These are phyloP conservation scores for Myotis vivesi DNA, from an alignment of 2,797 vertebrate genomes.

Conservation along the genomic window DNA sequence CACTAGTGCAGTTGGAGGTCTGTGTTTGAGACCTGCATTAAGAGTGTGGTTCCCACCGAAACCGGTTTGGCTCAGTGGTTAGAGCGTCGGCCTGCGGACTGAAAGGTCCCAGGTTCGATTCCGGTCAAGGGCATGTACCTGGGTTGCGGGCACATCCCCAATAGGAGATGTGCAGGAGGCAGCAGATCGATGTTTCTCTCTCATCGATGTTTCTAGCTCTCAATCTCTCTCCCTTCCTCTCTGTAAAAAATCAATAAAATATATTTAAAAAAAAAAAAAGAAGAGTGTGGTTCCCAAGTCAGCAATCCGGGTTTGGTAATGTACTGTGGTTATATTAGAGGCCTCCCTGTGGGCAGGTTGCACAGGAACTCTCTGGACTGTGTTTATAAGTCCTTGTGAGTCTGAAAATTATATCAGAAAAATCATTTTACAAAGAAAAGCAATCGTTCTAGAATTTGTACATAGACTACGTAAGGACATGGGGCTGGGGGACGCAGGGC, in stretches of 20 bases:
- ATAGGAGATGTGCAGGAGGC: too few relatives aligned
- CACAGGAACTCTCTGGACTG: not conserved
- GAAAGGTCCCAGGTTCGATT: too few relatives aligned
- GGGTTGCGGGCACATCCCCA: too few relatives aligned
- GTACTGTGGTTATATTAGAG: rapidly evolving
- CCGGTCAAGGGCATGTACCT: too few relatives aligned
- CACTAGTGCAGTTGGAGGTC: not conserved
- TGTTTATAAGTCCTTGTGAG: not conserved
- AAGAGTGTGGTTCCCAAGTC: rapidly evolving
- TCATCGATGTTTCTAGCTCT: too few relatives aligned
- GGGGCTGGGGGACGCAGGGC: not conserved
- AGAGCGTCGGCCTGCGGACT: too few relatives aligned
- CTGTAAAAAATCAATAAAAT: too few relatives aligned
- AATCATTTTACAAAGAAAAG: not conserved
- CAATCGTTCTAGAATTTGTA: not conserved
- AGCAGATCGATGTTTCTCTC: too few relatives aligned
- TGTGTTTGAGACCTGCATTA: not conserved
- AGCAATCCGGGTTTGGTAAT: not conserved
- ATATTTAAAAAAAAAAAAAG: too few relatives aligned
- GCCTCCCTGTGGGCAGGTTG: too few relatives aligned
- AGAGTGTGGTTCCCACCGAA: rapidly evolving
- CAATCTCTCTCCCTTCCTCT: too few relatives aligned
- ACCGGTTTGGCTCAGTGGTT: too few relatives aligned
- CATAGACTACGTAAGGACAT: rapidly evolving
- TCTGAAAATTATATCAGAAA: not conserved